Evolutionary conservation across 1,140 invertebrate genomes (phyloP).

Genomic region (Sinella curviseta): DNA sequence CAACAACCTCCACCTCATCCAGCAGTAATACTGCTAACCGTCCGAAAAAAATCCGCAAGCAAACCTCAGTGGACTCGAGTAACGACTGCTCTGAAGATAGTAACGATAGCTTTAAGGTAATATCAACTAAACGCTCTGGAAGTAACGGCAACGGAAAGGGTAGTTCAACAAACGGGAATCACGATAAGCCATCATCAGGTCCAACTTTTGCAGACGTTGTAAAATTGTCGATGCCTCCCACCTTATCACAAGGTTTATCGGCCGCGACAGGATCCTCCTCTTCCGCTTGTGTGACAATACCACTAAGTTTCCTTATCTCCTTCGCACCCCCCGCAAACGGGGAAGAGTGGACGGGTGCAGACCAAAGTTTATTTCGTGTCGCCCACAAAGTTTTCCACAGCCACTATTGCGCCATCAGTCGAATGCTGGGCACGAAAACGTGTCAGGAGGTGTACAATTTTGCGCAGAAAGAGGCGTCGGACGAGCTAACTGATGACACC

Average conservation of each 20-base stretch:
- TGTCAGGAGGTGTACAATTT: conserved; percentile 93
- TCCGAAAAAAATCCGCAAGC: conserved; percentile 63
- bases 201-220: not conserved
- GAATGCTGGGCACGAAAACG: conserved; percentile 88
- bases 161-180: not conserved
- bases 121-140: not conserved
- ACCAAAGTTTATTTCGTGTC: conserved; percentile 87
- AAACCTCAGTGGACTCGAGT: conserved; percentile 78
- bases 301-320: no score
- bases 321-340: not conserved
- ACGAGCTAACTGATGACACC: conserved; percentile 74
- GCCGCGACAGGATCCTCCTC: no score
- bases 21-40: conserved; percentile 45
- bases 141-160: not conserved
- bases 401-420: conserved; percentile 93
- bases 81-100: conserved; percentile 68
- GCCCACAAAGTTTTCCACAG: conserved; percentile 88
- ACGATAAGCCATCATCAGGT: not conserved
- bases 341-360: conserved; percentile 59
- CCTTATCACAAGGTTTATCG: no score
- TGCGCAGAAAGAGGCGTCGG: conserved; percentile 82
- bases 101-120: not conserved
- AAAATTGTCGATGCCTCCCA: not conserved
- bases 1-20: not conserved
- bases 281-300: no score